These are phyloP conservation scores for Sebastes trivittatus DNA, from an alignment of 2,797 vertebrate species.

Conservation along the genomic window DNA sequence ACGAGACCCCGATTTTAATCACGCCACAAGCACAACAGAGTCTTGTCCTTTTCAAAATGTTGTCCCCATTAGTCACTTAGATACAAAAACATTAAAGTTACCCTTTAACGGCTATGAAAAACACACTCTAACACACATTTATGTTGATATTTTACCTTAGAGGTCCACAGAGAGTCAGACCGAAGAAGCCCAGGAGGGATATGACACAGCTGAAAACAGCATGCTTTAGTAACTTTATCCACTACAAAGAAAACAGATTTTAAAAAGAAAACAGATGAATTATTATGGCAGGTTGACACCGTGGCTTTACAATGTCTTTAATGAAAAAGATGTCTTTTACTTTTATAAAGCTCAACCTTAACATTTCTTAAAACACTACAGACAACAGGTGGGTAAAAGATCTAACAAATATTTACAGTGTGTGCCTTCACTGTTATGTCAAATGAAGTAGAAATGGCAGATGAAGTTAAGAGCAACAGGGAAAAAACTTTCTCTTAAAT, in stretches of 20 bases:
- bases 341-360: not conserved
- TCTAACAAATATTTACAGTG: not conserved
- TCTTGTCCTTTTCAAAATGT: not conserved
- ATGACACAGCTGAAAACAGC: slow-evolving; percentile 93
- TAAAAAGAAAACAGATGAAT: not conserved
- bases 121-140: not conserved
- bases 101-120: not conserved
- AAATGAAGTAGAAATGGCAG: not conserved
- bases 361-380: not conserved
- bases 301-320: not conserved
- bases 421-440: rapidly evolving
- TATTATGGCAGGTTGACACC: not conserved
- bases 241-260: slow-evolving; percentile 80
- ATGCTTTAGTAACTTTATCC: slow-evolving; percentile 97
- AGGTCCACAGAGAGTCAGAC: slow-evolving; percentile 96
- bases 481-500: not conserved
- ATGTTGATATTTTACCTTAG: slow-evolving; percentile 86
- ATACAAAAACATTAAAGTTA: no score
- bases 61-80: no score
- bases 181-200: slow-evolving; percentile 96
- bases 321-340: not conserved
- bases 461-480: not conserved
- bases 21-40: not conserved
- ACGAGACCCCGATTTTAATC: not conserved
- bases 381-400: not conserved